These are phyloP conservation scores for Molossus molossus DNA, from an alignment of 2,797 vertebrate genomes.

Conservation along the genomic window DNA sequence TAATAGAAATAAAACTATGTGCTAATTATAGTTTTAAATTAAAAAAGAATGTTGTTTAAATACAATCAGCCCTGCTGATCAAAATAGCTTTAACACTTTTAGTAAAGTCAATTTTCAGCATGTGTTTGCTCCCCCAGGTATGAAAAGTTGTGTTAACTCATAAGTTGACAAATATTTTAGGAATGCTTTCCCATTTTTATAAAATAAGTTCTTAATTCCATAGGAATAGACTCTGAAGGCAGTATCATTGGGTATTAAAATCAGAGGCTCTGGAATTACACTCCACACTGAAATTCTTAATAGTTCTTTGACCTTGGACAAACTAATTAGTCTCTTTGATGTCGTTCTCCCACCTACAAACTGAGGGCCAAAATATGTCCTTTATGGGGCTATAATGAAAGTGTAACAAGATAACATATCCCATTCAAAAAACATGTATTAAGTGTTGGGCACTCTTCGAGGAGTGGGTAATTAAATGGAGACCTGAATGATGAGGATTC, in stretches of 20 bases:
- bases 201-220: constrained; percentile 13
- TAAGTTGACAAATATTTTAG: constrained; percentile 29
- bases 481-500: not conserved
- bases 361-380: not conserved
- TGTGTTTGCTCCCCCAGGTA: not conserved
- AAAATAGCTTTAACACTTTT: constrained; percentile 45
- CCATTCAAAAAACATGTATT: not conserved
- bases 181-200: not conserved
- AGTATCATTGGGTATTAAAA: not conserved
- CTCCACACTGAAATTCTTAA: not conserved
- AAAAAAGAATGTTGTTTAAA: not conserved
- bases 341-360: not conserved
- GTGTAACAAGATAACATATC: not conserved
- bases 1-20: not conserved
- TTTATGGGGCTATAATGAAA: not conserved
- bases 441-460: not conserved
- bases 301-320: not conserved
- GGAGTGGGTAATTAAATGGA: not conserved
- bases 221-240: not conserved
- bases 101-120: constrained; percentile 21
- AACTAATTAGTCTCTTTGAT: not conserved
- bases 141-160: constrained; percentile 32
- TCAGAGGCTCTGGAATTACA: not conserved
- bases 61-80: not conserved
- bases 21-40: not conserved